These are phyloP conservation scores for Cyanoramphus novaezelandiae DNA, from an alignment of 2,113 vertebrate genomes.

Conservation along the genomic window DNA sequence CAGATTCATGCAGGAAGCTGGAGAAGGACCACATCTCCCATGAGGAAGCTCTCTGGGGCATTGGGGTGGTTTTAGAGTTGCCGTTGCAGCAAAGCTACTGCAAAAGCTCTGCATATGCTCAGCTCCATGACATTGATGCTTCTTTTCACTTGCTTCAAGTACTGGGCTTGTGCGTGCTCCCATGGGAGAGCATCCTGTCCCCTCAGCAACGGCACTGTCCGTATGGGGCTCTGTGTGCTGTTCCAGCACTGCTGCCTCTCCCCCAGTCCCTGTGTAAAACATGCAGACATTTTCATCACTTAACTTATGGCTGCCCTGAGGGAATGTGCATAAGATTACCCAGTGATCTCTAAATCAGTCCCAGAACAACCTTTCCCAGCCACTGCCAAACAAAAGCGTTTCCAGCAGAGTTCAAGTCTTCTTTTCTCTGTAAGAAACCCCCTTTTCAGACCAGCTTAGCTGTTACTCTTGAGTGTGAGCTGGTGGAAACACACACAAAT, in stretches of 20 bases:
- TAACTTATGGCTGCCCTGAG: background rate
- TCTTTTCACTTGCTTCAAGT: background rate
- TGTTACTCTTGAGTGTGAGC: background rate
- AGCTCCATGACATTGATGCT: rapidly evolving
- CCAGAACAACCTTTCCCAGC: constrained; percentile 32
- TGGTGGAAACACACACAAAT: background rate
- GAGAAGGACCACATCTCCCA: background rate
- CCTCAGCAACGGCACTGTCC: rapidly evolving
- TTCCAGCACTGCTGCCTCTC: background rate
- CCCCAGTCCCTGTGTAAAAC: background rate
- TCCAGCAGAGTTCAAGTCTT: background rate
- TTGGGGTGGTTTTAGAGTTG: background rate
- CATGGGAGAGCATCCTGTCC: background rate
- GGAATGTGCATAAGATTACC: background rate
- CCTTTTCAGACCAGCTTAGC: background rate
- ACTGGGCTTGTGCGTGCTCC: background rate
- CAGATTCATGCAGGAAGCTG: background rate
- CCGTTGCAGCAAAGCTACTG: background rate
- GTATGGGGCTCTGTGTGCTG: background rate
- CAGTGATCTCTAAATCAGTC: constrained; percentile 34
- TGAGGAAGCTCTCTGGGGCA: background rate
- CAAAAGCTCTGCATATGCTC: background rate
- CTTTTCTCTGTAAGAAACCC: background rate
- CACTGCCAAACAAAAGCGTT: constrained; percentile 34
- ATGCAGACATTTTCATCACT: constrained; percentile 3